Evolutionary conservation across 2,888 invertebrate genomes (phyloP).

Genomic region (Drosophila cognata): DNA sequence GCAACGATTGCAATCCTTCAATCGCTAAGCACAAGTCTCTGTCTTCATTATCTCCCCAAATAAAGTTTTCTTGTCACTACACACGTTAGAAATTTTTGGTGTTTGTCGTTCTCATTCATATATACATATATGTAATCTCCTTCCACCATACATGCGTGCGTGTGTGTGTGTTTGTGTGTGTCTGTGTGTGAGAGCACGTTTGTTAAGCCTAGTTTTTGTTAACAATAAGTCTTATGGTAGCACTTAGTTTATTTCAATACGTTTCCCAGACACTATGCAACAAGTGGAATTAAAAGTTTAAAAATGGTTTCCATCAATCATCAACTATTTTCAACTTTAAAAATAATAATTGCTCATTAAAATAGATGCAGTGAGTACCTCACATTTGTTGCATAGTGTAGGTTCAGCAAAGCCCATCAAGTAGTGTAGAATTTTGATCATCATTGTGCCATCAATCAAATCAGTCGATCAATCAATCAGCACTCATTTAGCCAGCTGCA

Average conservation of each 20-base stretch:
- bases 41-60: constrained; percentile 4
- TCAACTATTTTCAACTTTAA: neutral
- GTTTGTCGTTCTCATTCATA: constrained; percentile 45
- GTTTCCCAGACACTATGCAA: constrained; percentile 32
- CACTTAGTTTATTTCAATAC: constrained; percentile 26
- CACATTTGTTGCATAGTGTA: constrained; percentile 37
- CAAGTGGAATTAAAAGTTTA: neutral
- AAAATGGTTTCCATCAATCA: neutral
- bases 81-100: constrained; percentile 36
- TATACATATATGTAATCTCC: neutral
- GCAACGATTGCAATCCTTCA: constrained; percentile 20
- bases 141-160: constrained; percentile 8
- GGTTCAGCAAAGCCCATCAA: constrained; percentile 10
- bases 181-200: constrained; percentile 40
- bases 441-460: constrained; percentile 48
- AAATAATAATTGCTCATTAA: neutral
- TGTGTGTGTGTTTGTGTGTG: constrained; percentile 8
- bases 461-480: constrained; percentile 72
- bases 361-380: neutral
- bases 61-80: constrained; percentile 23
- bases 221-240: constrained; percentile 49
- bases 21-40: constrained; percentile 7
- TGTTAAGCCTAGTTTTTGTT: constrained; percentile 46
- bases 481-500: constrained; percentile 55
- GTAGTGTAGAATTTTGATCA: constrained; percentile 44